Conservation (phyloP, 2,888 invertebrate genomes). For the Exephanes ischioxanthus region DNA sequence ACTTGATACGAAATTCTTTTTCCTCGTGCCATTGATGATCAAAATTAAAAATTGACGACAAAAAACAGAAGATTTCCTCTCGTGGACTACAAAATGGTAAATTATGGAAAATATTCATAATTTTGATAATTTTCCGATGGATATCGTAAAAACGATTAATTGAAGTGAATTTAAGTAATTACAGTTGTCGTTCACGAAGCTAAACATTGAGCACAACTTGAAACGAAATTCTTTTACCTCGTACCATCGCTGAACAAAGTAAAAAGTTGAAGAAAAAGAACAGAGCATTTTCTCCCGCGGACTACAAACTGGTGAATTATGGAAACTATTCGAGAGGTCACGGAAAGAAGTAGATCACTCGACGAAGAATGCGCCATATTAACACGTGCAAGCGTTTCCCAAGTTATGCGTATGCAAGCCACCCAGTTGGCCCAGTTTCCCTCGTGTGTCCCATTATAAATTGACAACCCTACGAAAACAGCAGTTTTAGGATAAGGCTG, state of each 20-base stretch:
- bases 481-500: neutral
- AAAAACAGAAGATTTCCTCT: neutral
- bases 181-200: too few species aligned
- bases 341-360: neutral
- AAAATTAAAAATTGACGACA: neutral
- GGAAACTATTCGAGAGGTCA: neutral
- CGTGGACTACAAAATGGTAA: neutral
- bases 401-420: neutral
- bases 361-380: neutral
- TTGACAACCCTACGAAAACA: neutral
- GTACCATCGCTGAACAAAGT: neutral
- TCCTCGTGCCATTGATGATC: too few species aligned
- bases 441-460: neutral
- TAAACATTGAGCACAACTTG: too few species aligned
- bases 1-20: too few species aligned
- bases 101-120: neutral
- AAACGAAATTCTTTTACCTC: neutral
- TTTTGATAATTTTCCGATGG: too few species aligned
- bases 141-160: too few species aligned
- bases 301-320: neutral
- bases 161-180: too few species aligned
- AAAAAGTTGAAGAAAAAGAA: neutral
- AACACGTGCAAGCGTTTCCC: neutral
- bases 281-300: neutral
- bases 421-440: neutral